These are phyloP conservation scores for Pemphigus obesinymphae DNA, from an alignment of 1,140 invertebrate species.

Conservation along the genomic window DNA sequence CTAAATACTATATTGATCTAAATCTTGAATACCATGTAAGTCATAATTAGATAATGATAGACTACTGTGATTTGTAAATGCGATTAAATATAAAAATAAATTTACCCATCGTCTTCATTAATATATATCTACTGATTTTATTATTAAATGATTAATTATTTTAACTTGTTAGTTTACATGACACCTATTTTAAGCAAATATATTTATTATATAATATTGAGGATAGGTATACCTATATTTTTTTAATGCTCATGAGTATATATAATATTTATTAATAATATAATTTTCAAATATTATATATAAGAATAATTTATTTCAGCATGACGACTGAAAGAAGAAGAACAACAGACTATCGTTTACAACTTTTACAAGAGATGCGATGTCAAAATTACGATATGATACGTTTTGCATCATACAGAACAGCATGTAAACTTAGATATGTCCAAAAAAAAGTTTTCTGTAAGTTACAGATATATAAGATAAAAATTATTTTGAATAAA, in stretches of 20 bases:
- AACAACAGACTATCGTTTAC: slow-evolving; percentile 44
- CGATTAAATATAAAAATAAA: background rate
- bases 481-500: background rate
- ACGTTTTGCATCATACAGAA: slow-evolving; percentile 92
- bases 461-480: slow-evolving; percentile 54
- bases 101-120: too few relatives aligned
- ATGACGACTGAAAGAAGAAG: slow-evolving; percentile 16
- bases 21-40: background rate
- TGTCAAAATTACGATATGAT: slow-evolving; percentile 93
- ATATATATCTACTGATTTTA: background rate
- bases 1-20: background rate
- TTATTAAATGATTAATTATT: background rate
- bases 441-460: slow-evolving; percentile 94
- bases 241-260: background rate
- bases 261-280: background rate
- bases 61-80: background rate
- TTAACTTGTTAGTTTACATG: too few relatives aligned
- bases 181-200: too few relatives aligned
- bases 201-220: too few relatives aligned
- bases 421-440: slow-evolving; percentile 92
- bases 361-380: slow-evolving; percentile 73
- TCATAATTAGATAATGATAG: background rate
- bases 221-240: too few relatives aligned
- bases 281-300: background rate
- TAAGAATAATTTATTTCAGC: background rate